Conservation (phyloP, 2,888 invertebrate genomes). For the Pseudeuparius sepicola region DNA sequence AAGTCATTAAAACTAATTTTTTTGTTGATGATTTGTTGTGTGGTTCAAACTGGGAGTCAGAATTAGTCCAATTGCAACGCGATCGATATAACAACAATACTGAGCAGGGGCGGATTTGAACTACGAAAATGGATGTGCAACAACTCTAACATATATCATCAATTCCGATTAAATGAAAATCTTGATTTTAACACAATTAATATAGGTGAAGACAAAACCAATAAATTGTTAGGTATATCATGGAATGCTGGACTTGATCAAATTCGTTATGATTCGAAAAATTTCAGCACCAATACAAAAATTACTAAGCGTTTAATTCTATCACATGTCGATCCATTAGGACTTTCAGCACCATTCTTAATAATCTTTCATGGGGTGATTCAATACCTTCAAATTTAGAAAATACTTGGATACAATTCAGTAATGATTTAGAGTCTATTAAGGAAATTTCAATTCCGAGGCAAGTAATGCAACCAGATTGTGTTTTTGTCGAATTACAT, state of each 20-base stretch:
- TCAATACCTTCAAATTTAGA: constrained; percentile 9
- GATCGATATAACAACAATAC: too few relatives aligned
- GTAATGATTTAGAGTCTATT: constrained; percentile 7
- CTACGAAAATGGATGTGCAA: too few relatives aligned
- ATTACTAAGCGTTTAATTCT: constrained; percentile 14
- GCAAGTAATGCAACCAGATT: constrained; percentile 5
- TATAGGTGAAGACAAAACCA: constrained; percentile 14
- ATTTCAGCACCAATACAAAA: constrained; percentile 6
- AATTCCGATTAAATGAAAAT: constrained; percentile 10
- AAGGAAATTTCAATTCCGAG: constrained; percentile 15
- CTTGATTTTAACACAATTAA: constrained; percentile 9
- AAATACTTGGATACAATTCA: constrained; percentile 10
- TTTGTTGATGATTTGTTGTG: constrained; percentile 20
- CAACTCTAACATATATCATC: too few relatives aligned
- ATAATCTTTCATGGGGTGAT: constrained; percentile 15
- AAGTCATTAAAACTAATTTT: constrained; percentile 16
- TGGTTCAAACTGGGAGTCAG: constrained; percentile 11
- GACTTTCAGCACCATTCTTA: constrained; percentile 14
- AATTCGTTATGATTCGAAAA: constrained; percentile 8
- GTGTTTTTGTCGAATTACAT: constrained; percentile 13
- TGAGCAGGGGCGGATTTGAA: too few relatives aligned
- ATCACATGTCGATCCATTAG: constrained; percentile 17
- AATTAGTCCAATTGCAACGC: constrained; percentile 16
- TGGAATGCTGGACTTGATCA: constrained; percentile 9
- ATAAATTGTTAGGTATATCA: constrained; percentile 15